Base-by-base conservation (phyloP, 2,113 vertebrate species). In the Ancistrus triradiatus region DNA sequence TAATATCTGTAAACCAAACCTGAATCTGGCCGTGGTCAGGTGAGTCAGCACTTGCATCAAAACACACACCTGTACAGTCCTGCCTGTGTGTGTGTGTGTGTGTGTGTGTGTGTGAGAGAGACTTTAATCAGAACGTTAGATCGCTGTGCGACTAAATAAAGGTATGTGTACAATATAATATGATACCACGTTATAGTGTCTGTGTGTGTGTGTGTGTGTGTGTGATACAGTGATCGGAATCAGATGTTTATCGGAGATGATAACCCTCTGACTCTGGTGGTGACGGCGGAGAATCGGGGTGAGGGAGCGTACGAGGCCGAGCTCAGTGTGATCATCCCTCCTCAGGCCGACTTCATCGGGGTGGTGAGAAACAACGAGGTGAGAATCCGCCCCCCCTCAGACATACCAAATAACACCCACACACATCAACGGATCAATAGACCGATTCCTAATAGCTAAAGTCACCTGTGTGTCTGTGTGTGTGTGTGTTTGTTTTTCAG, bases 281-380 rank as follows among this genome's bases (percentile, higher is more conserved):
- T 99, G 52, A 89, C 61, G 2, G 91, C 92, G 0, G 86, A 92
- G 80, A 99, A 99, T 57, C 82, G 77, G 67, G 95, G 95, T 0
- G 96, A 99, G 73, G 96, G 95, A 2, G 96, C 96, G 18, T 99
- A 99, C 3, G 96, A 99, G 81, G 96, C 96, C 0, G 95, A 98
- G 48, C 92, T 99, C 22, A 86, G 91, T 6, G 81, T 98, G 2
- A 71, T 82, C 0, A 87, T 91, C 2, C 96, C 96, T 0, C 88
- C 84, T 0, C 93, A 97, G 78, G 93, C 95, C 2, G 95, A 99
- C 77, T 99, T 95, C 82, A 93, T 92, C 0, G 93, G 89, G 0
- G 93, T 93, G 0, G 90, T 92, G 70, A 90, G 92, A 38, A 93
- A 92, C 78, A 92, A 85, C 0, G 89, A 95, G 84, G 95, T 97